Base-by-base conservation (phyloP, 1,140 invertebrate species). In the Drosophila tsacasi region DNA sequence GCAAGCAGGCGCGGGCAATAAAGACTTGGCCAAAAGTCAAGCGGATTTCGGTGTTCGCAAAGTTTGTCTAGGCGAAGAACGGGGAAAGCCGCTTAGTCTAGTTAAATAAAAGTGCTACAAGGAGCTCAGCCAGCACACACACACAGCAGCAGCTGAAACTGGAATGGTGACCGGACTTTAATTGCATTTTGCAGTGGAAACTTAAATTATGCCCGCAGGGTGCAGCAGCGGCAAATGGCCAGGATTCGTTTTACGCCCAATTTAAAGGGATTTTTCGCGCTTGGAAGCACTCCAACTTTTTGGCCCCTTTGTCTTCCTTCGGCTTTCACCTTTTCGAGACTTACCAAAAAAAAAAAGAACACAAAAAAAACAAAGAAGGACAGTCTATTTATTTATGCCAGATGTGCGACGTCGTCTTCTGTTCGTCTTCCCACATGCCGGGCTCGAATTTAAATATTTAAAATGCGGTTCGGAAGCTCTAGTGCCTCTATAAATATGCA, bases 371-470 rank as follows among this genome's bases (percentile, higher is more conserved):
- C 39, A 40, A 40, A 76, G 35, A 69, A 42, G 74, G 49, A 61
- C 58, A 60, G 40, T 64, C 68, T 86, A 81, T 87, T 87, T 87
- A 87, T 86, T 86, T 87, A 86, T 86, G 80, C 80, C 83, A 86
- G 72, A 78, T 86, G 83, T 81, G 80, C 62, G 65, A 44, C 57
- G 35, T 58, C 50, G 64, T 79, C 67, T 67, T 58, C 55, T 62
- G 59, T 68, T 74, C 37, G 60, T 23, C 40, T 60, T 59, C 50
- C 47, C 63, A 50, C 81, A 52, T 47, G 58, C 47, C 35, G 15
- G 23, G 57, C 62, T 65, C 59, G 72, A 69, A 89, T 89, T 87
- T 87, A 87, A 87, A 87, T 87, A 87, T 87, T 89, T 89, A 75
- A 87, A 89, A 81, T 76, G 71, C 80, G 72, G 60, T 55, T 35